Base-by-base conservation (phyloP, 1,140 invertebrate species). In the Drosophila nigrodunni region DNA sequence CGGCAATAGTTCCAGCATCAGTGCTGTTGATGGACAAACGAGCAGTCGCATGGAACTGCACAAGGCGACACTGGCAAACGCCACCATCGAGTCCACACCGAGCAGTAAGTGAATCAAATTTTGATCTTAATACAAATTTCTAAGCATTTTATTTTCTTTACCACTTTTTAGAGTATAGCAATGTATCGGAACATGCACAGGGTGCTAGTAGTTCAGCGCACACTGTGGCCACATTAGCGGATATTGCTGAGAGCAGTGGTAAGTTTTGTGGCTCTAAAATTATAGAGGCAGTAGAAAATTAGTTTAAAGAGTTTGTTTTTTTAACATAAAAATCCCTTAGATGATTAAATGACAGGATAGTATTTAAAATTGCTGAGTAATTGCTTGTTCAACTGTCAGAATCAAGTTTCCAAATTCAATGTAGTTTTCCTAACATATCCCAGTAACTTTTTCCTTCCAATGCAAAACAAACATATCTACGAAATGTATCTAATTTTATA, bases 31-130 rank as follows among this genome's bases (percentile, higher is more conserved):
- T 47, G 91, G 91, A 0, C 88, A 89, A 35, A 71, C 68, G n/a
- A 80, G 65, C 54, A 89, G 81, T 25, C 82, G 88, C 9, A 92
- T 92, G 91, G 91, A 92, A 50, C 58, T 92, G 46, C 85, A 92
- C 69, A 92, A 92, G 69, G 91, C 91, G 15, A 92, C 82, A 47
- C 66, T 92, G 43, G 91, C 91, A 3, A 89, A 88, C 41, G 75
- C 90, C 52, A 92, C 82, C 44, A 88, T 86, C 69, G 50, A 77
- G n/a, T 34, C 64, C 7, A 46, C 58, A 21, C 61, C 72, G n/a
- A 82, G 62, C 52, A 87, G 80, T 82, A 55, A 79, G 78, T 77
- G 7, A 25, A 37, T 18, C 13, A 25, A n/a, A 2, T 2, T 47
- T 0, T 4, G 9, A 18, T 10, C 8, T 34, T 6, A 2, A 37